Evolutionary conservation across 1,140 invertebrate species (phyloP), one percentile per base, ranked within the genome.

Genomic region (Saxidomus purpurata): DNA sequence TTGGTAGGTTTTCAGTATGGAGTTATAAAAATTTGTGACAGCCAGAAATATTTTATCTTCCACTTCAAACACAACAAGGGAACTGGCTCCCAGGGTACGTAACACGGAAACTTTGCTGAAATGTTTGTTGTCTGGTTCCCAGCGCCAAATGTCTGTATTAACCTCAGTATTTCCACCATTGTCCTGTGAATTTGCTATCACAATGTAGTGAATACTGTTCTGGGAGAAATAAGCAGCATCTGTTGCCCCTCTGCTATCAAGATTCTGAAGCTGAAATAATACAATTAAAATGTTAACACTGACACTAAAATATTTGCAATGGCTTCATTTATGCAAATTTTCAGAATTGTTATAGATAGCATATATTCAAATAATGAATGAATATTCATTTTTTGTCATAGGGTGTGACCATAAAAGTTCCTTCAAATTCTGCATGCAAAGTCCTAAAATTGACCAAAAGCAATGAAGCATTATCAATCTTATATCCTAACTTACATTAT

Each of bases 1-100:
- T 34, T 83, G 49, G 52, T 91, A 92, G 0, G 90, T 86, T 67
- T 88, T 92, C 34, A 74, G 49, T 38, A 77, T 80, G 22, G 90
- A 90, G 79, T 95, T 93, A 69, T 93, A 95, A 47, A 92, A 90
- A 87, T 95, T 95, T 38, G 93, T 93, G 0, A 95, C 91, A 47
- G 91, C 93, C 85, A 95, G 86, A 80, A 91, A 95, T 8, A 91
- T 86, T 3, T 92, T 90, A 6, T 89, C 90, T 17, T 92, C 90
- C 11, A 94, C 92, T 43, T 89, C 85, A 36, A 95, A 91, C 0
- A 92, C 89, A 13, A 74, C 89, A 17, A 93, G 85, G 19, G 92
- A 90, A 22, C 61, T 55, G 34, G 94, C 94, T 22, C 94, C 94
- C 69, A 92, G 81, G 19, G 93, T 94, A 22, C 84, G 49, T 19